A percentile compares a stretch with the other conserved stretches of the same genome.
phyloP scores from a whole-genome alignment of 1,140 invertebrate genomes.

The Triops longicaudatus region DNA sequence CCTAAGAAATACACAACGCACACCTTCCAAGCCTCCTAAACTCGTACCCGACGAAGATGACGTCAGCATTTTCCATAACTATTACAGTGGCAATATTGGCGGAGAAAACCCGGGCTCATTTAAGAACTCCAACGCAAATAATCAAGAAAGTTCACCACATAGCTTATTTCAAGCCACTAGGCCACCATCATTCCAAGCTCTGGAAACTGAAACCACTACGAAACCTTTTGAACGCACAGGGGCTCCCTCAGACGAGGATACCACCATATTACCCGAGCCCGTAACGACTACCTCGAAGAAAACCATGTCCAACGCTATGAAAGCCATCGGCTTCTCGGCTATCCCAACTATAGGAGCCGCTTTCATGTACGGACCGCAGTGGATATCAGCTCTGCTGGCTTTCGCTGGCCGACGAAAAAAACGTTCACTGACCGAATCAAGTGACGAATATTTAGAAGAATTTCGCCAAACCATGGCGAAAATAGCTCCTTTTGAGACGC shows the following conservation, averaged over 20 bases:
- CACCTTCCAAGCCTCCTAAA: background rate
- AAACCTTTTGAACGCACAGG: background rate
- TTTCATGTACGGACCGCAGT: background rate
- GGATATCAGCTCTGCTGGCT: background rate
- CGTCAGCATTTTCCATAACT: background rate
- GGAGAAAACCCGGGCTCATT: background rate
- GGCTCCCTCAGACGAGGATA: background rate
- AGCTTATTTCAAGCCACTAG: background rate
- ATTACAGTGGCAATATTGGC: background rate
- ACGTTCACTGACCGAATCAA: background rate
- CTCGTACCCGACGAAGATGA: background rate
- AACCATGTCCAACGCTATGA: conserved; percentile 4
- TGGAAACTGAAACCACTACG: background rate
- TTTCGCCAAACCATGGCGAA: background rate
- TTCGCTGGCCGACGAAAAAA: background rate
- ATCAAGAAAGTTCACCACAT: background rate
- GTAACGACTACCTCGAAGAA: background rate
- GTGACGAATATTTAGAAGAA: background rate
- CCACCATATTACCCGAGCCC: background rate
- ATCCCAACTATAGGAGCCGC: background rate
- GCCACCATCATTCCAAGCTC: background rate
- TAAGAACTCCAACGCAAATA: background rate
- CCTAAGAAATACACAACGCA: background rate
- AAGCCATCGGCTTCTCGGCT: background rate
- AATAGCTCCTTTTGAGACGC: background rate